Evolutionary conservation across 2,888 invertebrate species (phyloP), one percentile per base, ranked within the genome.

Genomic region (Lasioglossum morio): DNA sequence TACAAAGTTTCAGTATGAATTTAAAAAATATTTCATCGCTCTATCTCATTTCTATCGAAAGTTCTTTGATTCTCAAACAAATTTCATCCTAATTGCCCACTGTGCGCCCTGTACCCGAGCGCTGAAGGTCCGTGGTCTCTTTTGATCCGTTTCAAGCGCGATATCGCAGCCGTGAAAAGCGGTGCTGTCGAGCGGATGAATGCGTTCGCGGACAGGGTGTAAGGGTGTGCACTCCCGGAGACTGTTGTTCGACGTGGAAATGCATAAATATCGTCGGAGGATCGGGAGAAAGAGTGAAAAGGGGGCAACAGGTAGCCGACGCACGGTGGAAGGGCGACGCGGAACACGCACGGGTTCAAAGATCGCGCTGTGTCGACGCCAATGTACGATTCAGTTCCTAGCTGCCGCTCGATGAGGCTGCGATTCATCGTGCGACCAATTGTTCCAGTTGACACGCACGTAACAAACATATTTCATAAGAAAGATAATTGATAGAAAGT

Each of bases 301-400:
- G 75, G 27, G 60, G 89, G 89, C 89, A 89, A 89, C 89, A 89
- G 89, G 89, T 89, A 85, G 87, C 70, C 19, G 46, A 46, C 46
- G 76, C 48, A 34, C 16, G 19, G 23, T 30, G 30, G 16, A 19
- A 48, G 72, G 48, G 30, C 48, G 8, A 87, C 77, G 81, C 46
- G 66, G 10, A 69, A 53, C 70, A 84, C 79, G 82, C 77, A 77
- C 48, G 43, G 69, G 84, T 57, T 72, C 34, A 66, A 34, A 34
- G 66, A 66, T 66, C 66, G 8, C 34, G 66, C 30, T 34, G 14
- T 19, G 34, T 19, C 34, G 66, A 30, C 34, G 34, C 16, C 30
- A 30, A 63, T n/a, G n/a, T 16, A 16, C 30, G 60, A 27, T 63
- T 63, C 7, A 0, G 12, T 63, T 63, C 7, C 27, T 27, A 14